Percentiles rank a stretch among this genome's conserved stretches.
Conservation (phyloP, 2,113 vertebrate genomes). For the Tyrannus savana region DNA sequence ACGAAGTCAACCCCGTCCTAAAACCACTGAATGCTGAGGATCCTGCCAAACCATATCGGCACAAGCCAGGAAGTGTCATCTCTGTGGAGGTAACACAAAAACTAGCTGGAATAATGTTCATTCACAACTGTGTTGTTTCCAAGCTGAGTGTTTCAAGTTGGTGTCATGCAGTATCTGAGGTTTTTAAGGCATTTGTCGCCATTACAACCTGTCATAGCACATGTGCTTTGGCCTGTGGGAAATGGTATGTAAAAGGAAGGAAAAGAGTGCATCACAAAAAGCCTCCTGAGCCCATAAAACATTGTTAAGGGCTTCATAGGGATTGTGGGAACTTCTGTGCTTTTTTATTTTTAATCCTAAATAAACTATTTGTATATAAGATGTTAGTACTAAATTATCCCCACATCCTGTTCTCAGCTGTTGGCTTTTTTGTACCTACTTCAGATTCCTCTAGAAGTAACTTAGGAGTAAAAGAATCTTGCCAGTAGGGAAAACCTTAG, state of each 20-base stretch:
- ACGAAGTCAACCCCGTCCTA: constrained; percentile 86
- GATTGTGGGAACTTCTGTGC: background rate
- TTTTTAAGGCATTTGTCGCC: background rate
- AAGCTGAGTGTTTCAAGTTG: background rate
- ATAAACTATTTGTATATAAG: background rate
- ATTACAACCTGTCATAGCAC: background rate
- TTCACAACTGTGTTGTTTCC: background rate
- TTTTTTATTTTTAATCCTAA: background rate
- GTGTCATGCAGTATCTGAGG: background rate
- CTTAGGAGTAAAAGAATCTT: background rate
- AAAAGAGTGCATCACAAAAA: background rate
- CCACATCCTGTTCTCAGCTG: background rate
- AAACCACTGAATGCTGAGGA: constrained; percentile 84
- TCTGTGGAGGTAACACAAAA: constrained; percentile 89
- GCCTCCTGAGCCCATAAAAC: background rate
- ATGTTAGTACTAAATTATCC: background rate
- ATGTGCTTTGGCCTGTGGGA: background rate
- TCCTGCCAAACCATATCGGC: constrained; percentile 84
- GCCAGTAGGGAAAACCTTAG: background rate
- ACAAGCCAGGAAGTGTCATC: constrained; percentile 96
- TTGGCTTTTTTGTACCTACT: background rate
- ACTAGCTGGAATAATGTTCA: background rate
- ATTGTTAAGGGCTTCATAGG: background rate
- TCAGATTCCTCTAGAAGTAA: background rate
- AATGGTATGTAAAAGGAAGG: background rate